Evolutionary conservation across 1,140 invertebrate species (phyloP), one percentile per base, ranked within the genome.

Genomic region (Hermatobates lingyangjiaoensis): DNA sequence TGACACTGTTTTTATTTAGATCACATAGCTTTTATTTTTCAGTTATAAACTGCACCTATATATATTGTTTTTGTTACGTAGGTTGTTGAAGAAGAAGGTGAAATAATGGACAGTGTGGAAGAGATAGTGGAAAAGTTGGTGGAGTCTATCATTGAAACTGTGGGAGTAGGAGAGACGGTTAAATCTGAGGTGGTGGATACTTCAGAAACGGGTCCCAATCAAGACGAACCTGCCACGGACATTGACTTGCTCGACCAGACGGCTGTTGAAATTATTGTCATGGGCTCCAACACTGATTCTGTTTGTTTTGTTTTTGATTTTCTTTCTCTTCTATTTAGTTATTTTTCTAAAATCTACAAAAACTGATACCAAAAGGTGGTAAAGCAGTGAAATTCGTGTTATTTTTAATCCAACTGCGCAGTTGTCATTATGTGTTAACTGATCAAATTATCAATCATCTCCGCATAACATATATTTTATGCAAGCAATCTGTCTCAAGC

Each of bases 21-120:
- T n/a, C n/a, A n/a, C n/a, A 12, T 38, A 38, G 30, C 30, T 12
- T 12, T n/a, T n/a, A 12, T 38, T 10, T 10, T 44, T 18, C 18
- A 44, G n/a, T 10, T 5, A 18, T 44, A 44, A 10, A n/a, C 5
- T 44, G 5, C 7, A 5, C 27, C 27, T 12, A 3, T 21, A 23
- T 24, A 26, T 47, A 12, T 18, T 26, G 45, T 15, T 26, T 26
- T 10, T 47, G 10, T 38, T 10, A 20, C 14, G 27, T 18, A 27
- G n/a, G 46, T 12, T 25, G 44, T 30, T 39, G 50, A 69, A 54
- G 66, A 68, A 48, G 62, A 67, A 27, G 64, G 62, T 18, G 67
- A 69, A 51, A 63, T 68, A 48, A 69, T 69, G 47, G 67, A 68
- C 51, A 67, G 69, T 52, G 68, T 69, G 39, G 69, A 70, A 52